These are phyloP conservation scores for Atlantisia rogersi DNA, from an alignment of 2,113 vertebrate genomes.

Conservation along the genomic window DNA sequence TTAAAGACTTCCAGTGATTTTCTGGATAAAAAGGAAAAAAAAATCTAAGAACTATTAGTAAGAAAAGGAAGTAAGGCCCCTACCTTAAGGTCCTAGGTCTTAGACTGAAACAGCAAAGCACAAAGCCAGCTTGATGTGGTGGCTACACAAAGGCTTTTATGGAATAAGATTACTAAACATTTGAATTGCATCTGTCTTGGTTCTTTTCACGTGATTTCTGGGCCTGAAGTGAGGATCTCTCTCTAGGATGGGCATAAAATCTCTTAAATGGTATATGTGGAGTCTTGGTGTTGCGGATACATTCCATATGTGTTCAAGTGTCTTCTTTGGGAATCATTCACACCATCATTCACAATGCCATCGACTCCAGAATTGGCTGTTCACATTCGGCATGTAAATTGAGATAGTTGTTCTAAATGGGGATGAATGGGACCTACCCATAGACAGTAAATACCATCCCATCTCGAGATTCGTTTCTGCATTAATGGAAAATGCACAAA, in stretches of 20 bases:
- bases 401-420: slow-evolving; percentile 28
- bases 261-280: background rate
- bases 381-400: background rate
- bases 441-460: background rate
- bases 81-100: background rate
- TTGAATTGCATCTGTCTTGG: background rate
- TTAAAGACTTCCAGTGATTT: background rate
- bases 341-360: slow-evolving; percentile 26
- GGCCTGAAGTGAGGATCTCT: background rate
- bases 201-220: background rate
- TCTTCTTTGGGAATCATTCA: slow-evolving; percentile 36
- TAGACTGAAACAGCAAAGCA: background rate
- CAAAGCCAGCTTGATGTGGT: background rate
- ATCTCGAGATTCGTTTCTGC: background rate
- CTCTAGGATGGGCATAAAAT: background rate
- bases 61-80: background rate
- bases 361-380: background rate
- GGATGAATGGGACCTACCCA: background rate
- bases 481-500: slow-evolving; percentile 45
- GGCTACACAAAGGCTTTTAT: background rate
- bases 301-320: slow-evolving; percentile 3
- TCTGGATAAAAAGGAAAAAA: background rate
- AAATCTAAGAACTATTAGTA: background rate
- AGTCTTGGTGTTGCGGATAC: slow-evolving; percentile 5
- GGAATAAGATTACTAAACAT: background rate